Base-by-base conservation (phyloP, 2,888 invertebrate genomes). In the Dromius quadrimaculatus region DNA sequence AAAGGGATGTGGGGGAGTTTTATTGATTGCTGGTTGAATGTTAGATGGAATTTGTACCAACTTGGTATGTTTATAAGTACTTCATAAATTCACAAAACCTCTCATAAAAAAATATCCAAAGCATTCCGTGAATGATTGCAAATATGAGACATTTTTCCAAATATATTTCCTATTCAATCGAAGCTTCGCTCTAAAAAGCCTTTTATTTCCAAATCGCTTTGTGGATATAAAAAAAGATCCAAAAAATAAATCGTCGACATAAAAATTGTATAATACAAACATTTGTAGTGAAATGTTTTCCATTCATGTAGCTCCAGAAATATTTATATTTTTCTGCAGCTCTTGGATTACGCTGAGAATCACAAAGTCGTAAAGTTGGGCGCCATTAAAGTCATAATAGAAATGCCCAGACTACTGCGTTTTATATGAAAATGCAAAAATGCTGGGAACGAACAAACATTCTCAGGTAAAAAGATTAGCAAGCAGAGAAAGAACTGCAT, bases 251-350 rank as follows among this genome's bases (percentile, higher is more conserved):
- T 59, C 59, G 36, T 22, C 34, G 41, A 41, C 38, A 62, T 62
- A 62, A 62, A 62, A 62, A 41, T 62, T 62, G 62, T 20, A 62
- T 62, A 62, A 62, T 62, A 62, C 9, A 41, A 34, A 41, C 61
- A 62, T 62, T 62, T 62, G 50, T 54, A 54, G 50, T 54, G 28
- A 54, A 54, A 54, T 54, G 28, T 54, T 54, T 54, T 54, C 50
- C 50, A 54, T 54, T 54, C 50, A 54, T 54, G 50, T 54, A 54
- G 23, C 9, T 28, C 28, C 50, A 8, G 28, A 54, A 54, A 54
- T 54, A 54, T 54, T 54, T 54, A 54, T 54, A 54, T 28, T 54
- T 54, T 28, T 54, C 11, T 15, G 23, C 15, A 11, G 6, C 23
- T 54, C 28, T 11, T 28, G 28, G 41, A 6, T 15, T 28, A 54